Conservation (phyloP, 2,888 invertebrate genomes). For the Fissipunctia ypsillon region DNA sequence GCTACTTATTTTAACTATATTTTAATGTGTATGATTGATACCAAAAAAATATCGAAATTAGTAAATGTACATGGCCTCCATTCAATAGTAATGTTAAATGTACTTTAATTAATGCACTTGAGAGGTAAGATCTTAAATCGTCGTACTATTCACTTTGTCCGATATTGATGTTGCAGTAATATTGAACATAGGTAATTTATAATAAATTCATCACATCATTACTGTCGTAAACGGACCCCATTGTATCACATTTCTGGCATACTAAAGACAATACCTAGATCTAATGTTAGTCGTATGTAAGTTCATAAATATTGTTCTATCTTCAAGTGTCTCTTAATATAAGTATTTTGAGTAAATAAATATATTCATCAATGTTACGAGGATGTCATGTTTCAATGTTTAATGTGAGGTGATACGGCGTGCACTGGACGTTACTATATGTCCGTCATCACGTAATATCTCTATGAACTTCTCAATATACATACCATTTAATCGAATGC, state of each 20-base stretch:
- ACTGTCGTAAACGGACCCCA: conserved; percentile 81
- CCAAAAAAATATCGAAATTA: conserved; percentile 78
- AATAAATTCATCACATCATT: conserved; percentile 74
- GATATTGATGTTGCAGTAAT: conserved; percentile 83
- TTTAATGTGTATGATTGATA: conserved; percentile 77
- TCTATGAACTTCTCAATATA: conserved; percentile 67
- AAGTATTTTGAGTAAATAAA: conserved; percentile 86
- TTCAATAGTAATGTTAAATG: conserved; percentile 77
- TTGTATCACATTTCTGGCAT: conserved; percentile 88
- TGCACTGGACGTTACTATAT: conserved; percentile 49
- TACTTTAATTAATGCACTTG: conserved; percentile 81
- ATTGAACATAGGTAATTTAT: conserved; percentile 76
- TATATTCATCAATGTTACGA: conserved; percentile 83
- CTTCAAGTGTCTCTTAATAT: conserved; percentile 89
- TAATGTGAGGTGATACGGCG: conserved; percentile 71
- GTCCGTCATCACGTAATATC: conserved; percentile 55
- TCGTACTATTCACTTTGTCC: conserved; percentile 75
- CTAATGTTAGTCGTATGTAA: conserved; percentile 90
- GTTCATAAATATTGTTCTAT: conserved; percentile 89
- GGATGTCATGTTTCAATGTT: conserved; percentile 80
- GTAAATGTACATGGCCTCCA: conserved; percentile 81
- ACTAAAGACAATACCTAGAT: conserved; percentile 91
- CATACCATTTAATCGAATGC: conserved; percentile 71
- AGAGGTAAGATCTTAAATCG: conserved; percentile 77
- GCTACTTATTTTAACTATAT: conserved; percentile 67